Percentiles rank a stretch among this genome's conserved stretches.
Evolutionary conservation across 2,888 invertebrate species (phyloP).

Genomic region (Octodonta nipae): DNA sequence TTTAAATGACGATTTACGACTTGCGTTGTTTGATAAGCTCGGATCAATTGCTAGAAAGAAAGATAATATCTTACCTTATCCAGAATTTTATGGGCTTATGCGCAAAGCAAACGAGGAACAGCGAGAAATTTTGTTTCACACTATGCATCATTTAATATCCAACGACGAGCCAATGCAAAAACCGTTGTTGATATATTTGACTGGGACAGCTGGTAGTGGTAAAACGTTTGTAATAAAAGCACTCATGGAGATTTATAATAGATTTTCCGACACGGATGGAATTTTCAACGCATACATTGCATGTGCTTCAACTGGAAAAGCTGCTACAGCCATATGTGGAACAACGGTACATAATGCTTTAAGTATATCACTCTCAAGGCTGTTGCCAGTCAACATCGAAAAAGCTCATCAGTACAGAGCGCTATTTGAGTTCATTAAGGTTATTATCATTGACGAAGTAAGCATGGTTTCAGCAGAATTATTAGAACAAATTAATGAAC

Average conservation of each 20-base stretch:
- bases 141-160: conserved; percentile 4
- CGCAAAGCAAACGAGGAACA: neutral
- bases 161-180: neutral
- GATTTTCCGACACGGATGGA: too few relatives aligned
- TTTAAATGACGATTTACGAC: neutral
- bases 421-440: neutral
- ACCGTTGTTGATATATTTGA: neutral
- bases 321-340: conserved; percentile 29
- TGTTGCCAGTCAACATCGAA: neutral
- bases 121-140: neutral
- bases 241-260: conserved; percentile 33
- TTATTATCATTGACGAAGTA: too few relatives aligned
- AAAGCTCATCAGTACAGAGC: neutral
- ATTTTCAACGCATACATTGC: too few relatives aligned
- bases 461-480: neutral
- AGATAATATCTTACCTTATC: neutral
- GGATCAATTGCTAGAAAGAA: neutral
- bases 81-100: neutral
- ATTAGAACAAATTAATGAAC: neutral
- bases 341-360: conserved; percentile 28
- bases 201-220: neutral
- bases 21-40: neutral
- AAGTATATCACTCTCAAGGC: conserved; percentile 2
- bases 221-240: conserved; percentile 15
- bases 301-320: conserved; percentile 31